Conservation (phyloP, 2,888 invertebrate genomes). For the Parnassius glacialis region DNA sequence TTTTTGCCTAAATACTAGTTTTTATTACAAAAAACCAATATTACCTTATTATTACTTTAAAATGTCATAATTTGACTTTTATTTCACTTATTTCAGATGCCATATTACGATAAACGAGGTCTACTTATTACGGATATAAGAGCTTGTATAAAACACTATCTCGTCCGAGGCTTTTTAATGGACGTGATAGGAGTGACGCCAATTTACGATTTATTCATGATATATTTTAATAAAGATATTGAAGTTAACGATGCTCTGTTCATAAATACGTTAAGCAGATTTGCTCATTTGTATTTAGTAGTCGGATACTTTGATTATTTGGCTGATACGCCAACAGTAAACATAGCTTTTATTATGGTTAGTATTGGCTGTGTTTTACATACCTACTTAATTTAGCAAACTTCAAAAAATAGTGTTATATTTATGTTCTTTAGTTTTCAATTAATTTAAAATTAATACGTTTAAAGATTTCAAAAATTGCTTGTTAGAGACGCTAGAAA, state of each 20-base stretch:
- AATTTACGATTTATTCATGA: conserved; percentile 34
- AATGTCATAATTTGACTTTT: too few species aligned
- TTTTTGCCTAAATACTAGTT: too few species aligned
- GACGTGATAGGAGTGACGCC: conserved; percentile 54
- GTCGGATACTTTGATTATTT: conserved; percentile 55
- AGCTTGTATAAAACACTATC: conserved; percentile 47
- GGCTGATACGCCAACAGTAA: conserved; percentile 46
- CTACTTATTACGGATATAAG: conserved; percentile 42
- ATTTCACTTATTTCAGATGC: conserved; percentile 42
- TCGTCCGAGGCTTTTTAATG: conserved; percentile 48
- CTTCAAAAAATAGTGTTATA: too few species aligned
- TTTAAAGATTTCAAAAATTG: too few species aligned
- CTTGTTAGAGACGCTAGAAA: too few species aligned
- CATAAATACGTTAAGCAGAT: conserved; percentile 49
- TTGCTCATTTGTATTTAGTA: conserved; percentile 55
- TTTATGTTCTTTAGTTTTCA: too few species aligned
- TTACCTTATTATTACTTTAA: too few species aligned
- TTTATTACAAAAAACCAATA: too few species aligned
- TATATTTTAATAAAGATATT: conserved; percentile 33
- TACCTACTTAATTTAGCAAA: too few species aligned
- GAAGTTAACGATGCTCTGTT: conserved; percentile 36
- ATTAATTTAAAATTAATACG: too few species aligned
- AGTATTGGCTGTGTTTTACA: conserved; percentile 9
- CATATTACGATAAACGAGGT: conserved; percentile 53
- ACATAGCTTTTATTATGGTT: conserved; percentile 48